Evolutionary conservation across 1,140 invertebrate genomes (phyloP), one percentile per base, ranked within the genome.

Genomic region (Phortica variegata): DNA sequence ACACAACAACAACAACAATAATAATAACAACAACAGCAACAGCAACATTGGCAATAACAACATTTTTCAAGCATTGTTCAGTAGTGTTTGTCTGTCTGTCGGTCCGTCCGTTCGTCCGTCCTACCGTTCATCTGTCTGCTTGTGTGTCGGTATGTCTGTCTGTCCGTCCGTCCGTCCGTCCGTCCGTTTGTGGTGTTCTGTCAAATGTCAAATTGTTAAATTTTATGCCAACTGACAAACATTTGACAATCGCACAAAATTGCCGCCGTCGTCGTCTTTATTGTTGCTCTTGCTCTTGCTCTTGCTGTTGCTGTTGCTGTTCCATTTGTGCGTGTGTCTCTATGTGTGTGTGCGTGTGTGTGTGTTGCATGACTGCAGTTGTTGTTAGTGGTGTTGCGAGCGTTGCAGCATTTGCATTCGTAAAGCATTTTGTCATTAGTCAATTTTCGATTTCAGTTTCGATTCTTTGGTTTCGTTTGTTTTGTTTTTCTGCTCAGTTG

Each of bases 181-280:
- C 16, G 19, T 40, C 38, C 16, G 7, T 58, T 54, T 52, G 55
- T 42, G 33, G 46, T 51, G 43, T 50, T 47, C 66, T 73, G 70
- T 73, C 70, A 68, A 65, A 52, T 73, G 69, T 55, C 61, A 56
- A 63, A 68, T 70, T 62, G 60, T 56, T 45, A 52, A 43, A 59
- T 55, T 46, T 57, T 44, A 38, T 31, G 49, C 46, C 42, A 51
- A 50, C 54, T 57, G 56, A 54, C 52, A 60, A 55, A 56, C 51
- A 59, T 58, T 59, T 54, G 58, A 52, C 58, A 62, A 47, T 43
- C 40, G 54, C 44, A 54, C 42, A 19, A 20, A 42, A 42, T 37
- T 46, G 43, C 39, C 40, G 38, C 47, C 47, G 53, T 43, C 44
- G 45, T 26, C 5, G 23, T 26, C 10, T 6, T 26, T 26, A 10